Conservation (phyloP, 2,888 invertebrate genomes). For the Eudasyphora cyanicolor region DNA sequence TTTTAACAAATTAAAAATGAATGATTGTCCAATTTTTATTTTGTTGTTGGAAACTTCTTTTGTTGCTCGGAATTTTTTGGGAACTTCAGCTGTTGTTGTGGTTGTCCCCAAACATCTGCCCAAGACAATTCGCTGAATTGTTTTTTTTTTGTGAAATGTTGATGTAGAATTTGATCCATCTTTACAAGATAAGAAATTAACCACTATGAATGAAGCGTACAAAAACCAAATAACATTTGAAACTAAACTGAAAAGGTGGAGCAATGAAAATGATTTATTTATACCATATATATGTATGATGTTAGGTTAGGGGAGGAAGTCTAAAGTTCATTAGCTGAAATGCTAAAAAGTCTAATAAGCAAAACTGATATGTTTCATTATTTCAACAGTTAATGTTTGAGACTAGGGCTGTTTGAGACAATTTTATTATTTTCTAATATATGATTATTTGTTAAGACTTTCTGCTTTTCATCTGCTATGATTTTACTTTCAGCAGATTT, state of each 20-base stretch:
- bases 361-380: too few relatives aligned
- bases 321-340: too few relatives aligned
- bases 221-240: not conserved
- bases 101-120: not conserved
- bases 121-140: not conserved
- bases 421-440: too few relatives aligned
- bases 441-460: not conserved
- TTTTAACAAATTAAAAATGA: conserved; percentile 51
- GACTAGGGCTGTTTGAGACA: too few relatives aligned
- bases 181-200: not conserved
- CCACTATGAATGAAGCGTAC: not conserved
- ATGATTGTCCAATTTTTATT: conserved; percentile 43
- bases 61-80: not conserved
- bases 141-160: not conserved
- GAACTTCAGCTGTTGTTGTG: not conserved
- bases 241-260: not conserved
- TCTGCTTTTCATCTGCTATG: not conserved
- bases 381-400: too few relatives aligned
- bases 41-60: not conserved
- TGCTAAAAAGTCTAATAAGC: too few relatives aligned
- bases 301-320: too few relatives aligned
- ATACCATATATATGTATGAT: too few relatives aligned
- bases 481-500: too few relatives aligned
- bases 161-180: not conserved
- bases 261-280: not conserved